Evolutionary conservation across 1,140 invertebrate genomes (phyloP), one percentile per base, ranked within the genome.

Genomic region (Dendrolimus punctatus): DNA sequence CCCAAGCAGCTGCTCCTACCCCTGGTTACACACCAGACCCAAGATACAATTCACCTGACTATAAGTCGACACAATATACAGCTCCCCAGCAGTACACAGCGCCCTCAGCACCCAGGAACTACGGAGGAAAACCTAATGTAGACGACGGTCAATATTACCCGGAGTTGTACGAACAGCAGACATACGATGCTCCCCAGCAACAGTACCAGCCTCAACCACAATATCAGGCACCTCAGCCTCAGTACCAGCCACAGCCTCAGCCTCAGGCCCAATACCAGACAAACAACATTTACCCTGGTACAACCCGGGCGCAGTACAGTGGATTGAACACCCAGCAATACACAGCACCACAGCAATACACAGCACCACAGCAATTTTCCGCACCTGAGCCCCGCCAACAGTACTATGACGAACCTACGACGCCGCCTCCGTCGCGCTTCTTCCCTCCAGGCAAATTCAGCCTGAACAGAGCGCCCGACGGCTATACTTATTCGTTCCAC

Each of bases 381-480:
- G 73, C 67, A 44, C 72, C 50, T 54, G 65, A 46, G 46, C 55
- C 57, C 5, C 70, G 53, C 57, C 79, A 64, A 46, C 88, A 89
- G 64, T 80, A 85, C 67, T 89, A 89, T 3, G 23, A 23, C 63
- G 88, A 88, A 43, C 80, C 88, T 5, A 93, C 92, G 37, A 94
- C 93, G 9, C 90, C 90, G 45, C 85, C 91, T 8, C 91, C 93
- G 2, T 89, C 90, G 57, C 89, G 92, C 63, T 94, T 94, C 84
- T 93, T 92, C 73, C 94, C 93, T 23, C 93, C 94, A 3, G 94
- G 94, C 54, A 95, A 95, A 76, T 90, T 96, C 52, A 92, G 90
- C 65, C 89, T 96, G 60, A 95, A 95, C 88, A 89, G 95, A 77
- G 94, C 93, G 44, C 94, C 94, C 10, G 94, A 95, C 72, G 95